A percentile compares a stretch with the other conserved stretches of the same genome.
Evolutionary conservation across 2,113 vertebrate genomes (phyloP).

Genomic region (Bos taurus): ARS-UCD2.0 NC_037335.1:70397001-70397500

Average conservation of each 20-base stretch:
- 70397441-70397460: not conserved
- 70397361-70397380: not conserved
- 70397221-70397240: not conserved
- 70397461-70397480: not conserved
- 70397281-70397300: not conserved
- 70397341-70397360: not conserved
- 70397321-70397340: not conserved
- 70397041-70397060: not conserved
- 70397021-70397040: not conserved
- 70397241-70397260: not conserved
- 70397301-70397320: not conserved
- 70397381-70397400: not conserved
- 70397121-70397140: not conserved
- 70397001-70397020: not conserved
- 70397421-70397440: not conserved
- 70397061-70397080: not conserved
- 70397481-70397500: not conserved
- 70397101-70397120: not conserved
- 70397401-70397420: not conserved
- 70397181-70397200: not conserved
- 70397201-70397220: not conserved
- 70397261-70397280: not conserved
- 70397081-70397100: not conserved
- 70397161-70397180: not conserved
- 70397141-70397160: not conserved